A percentile compares a stretch with the other conserved stretches of the same genome.
phyloP scores from a whole-genome alignment of 2,888 invertebrate genomes.

The Eupithecia exiguata region DNA sequence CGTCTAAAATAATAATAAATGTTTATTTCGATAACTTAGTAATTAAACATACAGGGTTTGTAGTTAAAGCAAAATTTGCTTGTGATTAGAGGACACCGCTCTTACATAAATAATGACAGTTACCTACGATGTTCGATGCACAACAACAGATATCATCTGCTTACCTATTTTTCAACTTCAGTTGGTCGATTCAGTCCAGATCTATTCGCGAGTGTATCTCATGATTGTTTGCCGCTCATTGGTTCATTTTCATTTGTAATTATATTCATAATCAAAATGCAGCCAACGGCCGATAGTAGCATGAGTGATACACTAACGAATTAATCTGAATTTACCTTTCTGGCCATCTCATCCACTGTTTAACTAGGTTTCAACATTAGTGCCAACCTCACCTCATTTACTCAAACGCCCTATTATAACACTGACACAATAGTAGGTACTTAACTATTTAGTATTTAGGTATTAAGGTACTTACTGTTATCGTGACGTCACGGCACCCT shows the following conservation, averaged over 20 bases:
- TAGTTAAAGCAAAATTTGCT: too few relatives aligned
- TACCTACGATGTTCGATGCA: too few relatives aligned
- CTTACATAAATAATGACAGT: too few relatives aligned
- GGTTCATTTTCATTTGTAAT: not conserved
- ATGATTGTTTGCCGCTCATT: not conserved
- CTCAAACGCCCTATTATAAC: not conserved
- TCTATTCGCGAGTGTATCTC: not conserved
- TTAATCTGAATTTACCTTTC: too few relatives aligned
- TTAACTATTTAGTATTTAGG: not conserved
- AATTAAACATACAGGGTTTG: too few relatives aligned
- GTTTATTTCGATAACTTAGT: too few relatives aligned
- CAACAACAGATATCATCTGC: not conserved
- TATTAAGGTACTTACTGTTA: not conserved
- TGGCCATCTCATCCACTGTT: too few relatives aligned
- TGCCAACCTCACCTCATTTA: not conserved
- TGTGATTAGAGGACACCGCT: too few relatives aligned
- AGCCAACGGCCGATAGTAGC: not conserved
- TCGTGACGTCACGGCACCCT: slow-evolving; percentile 15
- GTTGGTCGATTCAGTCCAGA: not conserved
- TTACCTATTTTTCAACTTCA: not conserved
- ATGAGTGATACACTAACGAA: too few relatives aligned
- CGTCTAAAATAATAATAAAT: too few relatives aligned
- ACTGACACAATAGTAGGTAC: not conserved
- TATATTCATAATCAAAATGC: not conserved
- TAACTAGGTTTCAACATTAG: too few relatives aligned